Conservation (phyloP, 2,113 vertebrate genomes). For the Prunella fulvescens region DNA sequence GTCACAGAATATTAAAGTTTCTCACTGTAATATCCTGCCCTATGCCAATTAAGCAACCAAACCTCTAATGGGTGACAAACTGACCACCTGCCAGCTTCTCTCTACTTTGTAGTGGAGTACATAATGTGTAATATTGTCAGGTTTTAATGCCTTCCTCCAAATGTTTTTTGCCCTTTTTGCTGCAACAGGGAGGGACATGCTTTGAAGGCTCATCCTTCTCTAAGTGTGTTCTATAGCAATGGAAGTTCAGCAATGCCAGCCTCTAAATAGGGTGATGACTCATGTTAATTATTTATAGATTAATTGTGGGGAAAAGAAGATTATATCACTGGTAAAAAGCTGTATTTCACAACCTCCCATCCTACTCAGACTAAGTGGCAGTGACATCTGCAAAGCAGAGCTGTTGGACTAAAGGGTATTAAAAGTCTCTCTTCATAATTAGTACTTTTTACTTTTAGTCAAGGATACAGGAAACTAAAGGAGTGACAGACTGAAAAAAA, state of each 20-base stretch:
- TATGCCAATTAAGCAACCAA: background rate
- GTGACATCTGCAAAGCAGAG: background rate
- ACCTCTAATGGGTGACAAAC: background rate
- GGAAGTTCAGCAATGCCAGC: background rate
- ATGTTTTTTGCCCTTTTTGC: background rate
- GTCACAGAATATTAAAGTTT: background rate
- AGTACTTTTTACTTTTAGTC: background rate
- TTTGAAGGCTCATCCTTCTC: background rate
- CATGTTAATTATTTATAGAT: background rate
- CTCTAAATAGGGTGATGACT: background rate
- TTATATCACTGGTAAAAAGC: background rate
- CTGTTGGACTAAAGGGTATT: background rate
- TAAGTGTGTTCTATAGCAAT: background rate
- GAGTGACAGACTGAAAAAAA: background rate
- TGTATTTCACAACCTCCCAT: background rate
- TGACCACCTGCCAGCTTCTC: background rate
- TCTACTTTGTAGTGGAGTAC: background rate
- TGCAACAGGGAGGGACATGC: background rate
- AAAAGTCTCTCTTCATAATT: background rate
- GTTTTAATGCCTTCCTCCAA: background rate
- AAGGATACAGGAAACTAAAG: background rate
- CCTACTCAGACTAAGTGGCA: background rate
- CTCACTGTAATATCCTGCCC: background rate
- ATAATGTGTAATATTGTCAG: background rate
- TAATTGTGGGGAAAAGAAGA: background rate